Base-by-base conservation (phyloP, 2,797 vertebrate genomes). In the Tolypeutes matacus region DNA sequence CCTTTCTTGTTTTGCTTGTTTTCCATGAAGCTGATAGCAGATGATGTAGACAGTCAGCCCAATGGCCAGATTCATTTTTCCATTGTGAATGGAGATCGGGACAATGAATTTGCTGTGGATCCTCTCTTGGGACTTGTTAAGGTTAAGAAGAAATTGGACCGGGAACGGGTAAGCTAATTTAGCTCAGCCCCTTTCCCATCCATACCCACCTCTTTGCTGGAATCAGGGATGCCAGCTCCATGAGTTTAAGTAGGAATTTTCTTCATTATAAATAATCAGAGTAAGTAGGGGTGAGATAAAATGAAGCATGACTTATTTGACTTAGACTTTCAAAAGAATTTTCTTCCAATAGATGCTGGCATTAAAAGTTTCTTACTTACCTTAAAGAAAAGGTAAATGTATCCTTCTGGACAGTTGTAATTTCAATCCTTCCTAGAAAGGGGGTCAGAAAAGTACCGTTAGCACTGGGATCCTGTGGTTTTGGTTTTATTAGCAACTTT, bases 111-210 rank as follows among this genome's bases (percentile, higher is more conserved):
- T 98, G 98, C 98, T 2, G 98, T 99, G 46, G 99, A 99, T 97
- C 99, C 99, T 72, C 96, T 98, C 91, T 97, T 98, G 84, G 99
- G 99, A 76, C 98, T 99, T 20, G 98, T 99, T 97, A 99, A 99
- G 93, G 99, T 99, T 97, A 99, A 99, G 98, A 99, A 99, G 98
- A 99, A 98, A 94, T 98, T 99, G 98, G 99, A 99, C 97, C 98
- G 99, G 96, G 99, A 99, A 98, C 98, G 97, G 97, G 99, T 99
- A 97, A 99, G 99, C 81, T 91, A 58, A 25, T 34, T 65, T 80
- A 90, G 51, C 83, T 39, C 64, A 87, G 23, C 15, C 64, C 42
- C 17, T 18, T 95, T 96, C 70, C 76, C 83, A 7, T 21, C 49
- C 46, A 53, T 15, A 15, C 27, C 23, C 49, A 18, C 10, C 10